phyloP scores from a whole-genome alignment of 1,140 invertebrate genomes.

The Adoxophyes honmai region DNA sequence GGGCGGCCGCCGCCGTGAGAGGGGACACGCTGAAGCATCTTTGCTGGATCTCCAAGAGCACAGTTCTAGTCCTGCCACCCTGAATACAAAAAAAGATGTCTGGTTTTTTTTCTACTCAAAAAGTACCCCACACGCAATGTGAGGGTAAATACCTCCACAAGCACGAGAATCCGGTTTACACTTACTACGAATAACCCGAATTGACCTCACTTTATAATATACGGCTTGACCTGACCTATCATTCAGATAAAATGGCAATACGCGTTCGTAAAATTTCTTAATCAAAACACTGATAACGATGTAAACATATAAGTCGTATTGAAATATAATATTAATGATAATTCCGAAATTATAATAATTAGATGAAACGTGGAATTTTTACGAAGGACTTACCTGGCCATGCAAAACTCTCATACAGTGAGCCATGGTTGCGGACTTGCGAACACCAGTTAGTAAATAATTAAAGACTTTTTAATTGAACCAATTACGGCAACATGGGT shows the following conservation, averaged over 20 bases:
- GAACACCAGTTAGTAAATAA: slow-evolving; percentile 40
- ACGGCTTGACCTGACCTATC: slow-evolving; percentile 47
- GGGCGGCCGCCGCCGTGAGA: slow-evolving; percentile 82
- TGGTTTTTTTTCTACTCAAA: slow-evolving; percentile 27
- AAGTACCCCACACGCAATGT: not conserved
- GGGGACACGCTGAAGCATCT: slow-evolving; percentile 87
- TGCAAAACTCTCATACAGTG: slow-evolving; percentile 85
- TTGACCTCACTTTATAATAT: slow-evolving; percentile 42
- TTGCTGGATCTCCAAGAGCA: slow-evolving; percentile 81
- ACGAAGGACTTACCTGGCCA: slow-evolving; percentile 80
- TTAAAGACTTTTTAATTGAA: slow-evolving; percentile 36
- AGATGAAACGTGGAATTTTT: slow-evolving; percentile 34
- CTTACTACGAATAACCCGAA: slow-evolving; percentile 25
- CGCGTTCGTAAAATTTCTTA: slow-evolving; percentile 29
- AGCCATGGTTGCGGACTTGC: slow-evolving; percentile 80
- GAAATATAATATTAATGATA: not conserved
- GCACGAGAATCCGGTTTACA: slow-evolving; percentile 19
- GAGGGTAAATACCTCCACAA: slow-evolving; percentile 11
- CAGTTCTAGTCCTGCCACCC: slow-evolving; percentile 68
- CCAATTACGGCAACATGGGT: slow-evolving; percentile 61
- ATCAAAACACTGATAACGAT: slow-evolving; percentile 34
- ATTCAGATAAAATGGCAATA: slow-evolving; percentile 45
- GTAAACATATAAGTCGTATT: slow-evolving; percentile 42
- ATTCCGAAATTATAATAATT: slow-evolving; percentile 18
- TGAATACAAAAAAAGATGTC: slow-evolving; percentile 39